Evolutionary conservation across 2,113 vertebrate species (phyloP), one percentile per base, ranked within the genome.

Genomic region (Hemiprocne comata): DNA sequence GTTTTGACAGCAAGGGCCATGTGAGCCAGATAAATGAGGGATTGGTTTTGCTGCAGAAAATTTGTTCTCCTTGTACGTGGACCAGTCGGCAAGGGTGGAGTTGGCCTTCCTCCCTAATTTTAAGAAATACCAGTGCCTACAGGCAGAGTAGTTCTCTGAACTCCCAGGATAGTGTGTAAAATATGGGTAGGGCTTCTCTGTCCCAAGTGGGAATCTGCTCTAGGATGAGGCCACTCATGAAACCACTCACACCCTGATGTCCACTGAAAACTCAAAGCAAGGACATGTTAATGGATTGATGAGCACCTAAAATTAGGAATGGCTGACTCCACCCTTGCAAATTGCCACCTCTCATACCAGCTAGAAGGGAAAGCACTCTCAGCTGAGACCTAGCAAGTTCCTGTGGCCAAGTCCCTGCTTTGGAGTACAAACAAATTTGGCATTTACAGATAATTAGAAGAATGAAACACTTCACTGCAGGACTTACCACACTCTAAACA

Each of bases 351-450:
- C 28, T 44, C 16, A n/a, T 31, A 21, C 11, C 48, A 42, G 24
- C 48, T 75, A 20, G 18, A 51, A 74, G 10, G 17, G 23, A 51
- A 73, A 66, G 4, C 0, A 0, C 0, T 36, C n/a, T 42, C 2
- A 5, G 17, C 17, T 50, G 28, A 85, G 17, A 58, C 11, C 6
- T 1, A 1, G 6, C 3, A 53, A 42, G 18, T 14, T 79, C 51
- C 50, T 76, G 16, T 1, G 6, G 38, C 23, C 7, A 58, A 5
- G 2, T 57, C 20, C 33, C 20, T 36, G 11, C 26, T 86, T 73
- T 76, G 42, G n/a, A 44, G 48, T 19, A 21, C 13, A 53, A 87
- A 61, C 21, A 64, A 77, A 31, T 25, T 17, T 28, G 26, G 13
- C 36, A 33, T 62, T 58, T 61, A 10, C 2, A 2, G 26, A 6